A percentile compares a stretch with the other conserved stretches of the same genome.
These are phyloP conservation scores for Eumerus sabulonum DNA, from an alignment of 2,888 invertebrate species.

Conservation along the genomic window DNA sequence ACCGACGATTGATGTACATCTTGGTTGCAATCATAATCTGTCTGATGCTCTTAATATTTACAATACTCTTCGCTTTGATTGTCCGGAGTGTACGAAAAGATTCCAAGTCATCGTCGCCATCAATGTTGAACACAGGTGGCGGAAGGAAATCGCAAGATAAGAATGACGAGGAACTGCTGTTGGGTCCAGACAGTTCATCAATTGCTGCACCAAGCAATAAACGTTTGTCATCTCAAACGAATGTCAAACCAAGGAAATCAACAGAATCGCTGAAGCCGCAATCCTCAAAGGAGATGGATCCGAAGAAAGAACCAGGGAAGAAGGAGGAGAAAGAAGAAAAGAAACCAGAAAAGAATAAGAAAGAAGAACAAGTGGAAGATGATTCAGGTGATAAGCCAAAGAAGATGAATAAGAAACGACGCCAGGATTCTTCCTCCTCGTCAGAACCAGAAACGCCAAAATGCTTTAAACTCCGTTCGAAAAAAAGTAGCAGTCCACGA, in stretches of 20 bases:
- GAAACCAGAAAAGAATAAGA: background rate
- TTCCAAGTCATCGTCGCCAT: no score
- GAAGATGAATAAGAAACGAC: background rate
- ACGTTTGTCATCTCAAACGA: no score
- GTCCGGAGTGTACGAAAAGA: no score
- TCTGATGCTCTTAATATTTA: conserved; percentile 15
- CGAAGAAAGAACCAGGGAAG: background rate
- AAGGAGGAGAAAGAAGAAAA: background rate
- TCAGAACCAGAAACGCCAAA: conserved; percentile 20
- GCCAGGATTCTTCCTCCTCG: background rate
- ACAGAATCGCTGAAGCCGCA: background rate
- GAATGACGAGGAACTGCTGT: conserved; percentile 29
- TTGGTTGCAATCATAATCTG: conserved; percentile 4
- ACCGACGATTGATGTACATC: conserved; percentile 22
- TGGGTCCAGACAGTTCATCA: conserved; percentile 37
- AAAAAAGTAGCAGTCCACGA: no score
- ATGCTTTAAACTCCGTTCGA: conserved; percentile 37
- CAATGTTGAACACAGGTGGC: background rate
- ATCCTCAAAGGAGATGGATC: background rate
- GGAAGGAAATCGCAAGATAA: no score
- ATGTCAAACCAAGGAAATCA: background rate
- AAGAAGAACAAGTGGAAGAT: background rate
- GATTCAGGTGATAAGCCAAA: background rate
- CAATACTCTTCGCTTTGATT: conserved; percentile 1
- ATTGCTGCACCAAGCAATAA: conserved; percentile 7